phyloP scores from a whole-genome alignment of 1,140 invertebrate species.

The Grapholita molesta region DNA sequence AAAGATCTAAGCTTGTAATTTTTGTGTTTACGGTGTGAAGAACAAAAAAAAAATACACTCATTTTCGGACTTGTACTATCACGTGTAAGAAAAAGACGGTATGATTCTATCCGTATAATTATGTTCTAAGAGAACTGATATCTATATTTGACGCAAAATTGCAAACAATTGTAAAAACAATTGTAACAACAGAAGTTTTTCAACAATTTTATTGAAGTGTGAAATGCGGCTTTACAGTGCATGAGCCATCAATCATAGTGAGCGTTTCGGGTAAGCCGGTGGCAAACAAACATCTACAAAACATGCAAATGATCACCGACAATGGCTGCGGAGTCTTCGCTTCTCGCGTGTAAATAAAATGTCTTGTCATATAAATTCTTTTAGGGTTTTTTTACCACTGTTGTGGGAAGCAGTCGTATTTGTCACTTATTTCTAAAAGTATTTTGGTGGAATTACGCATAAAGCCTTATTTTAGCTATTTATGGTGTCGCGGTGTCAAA shows the following conservation, averaged over 20 bases:
- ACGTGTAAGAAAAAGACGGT: too few species aligned
- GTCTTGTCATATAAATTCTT: background rate
- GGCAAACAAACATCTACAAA: slow-evolving; percentile 44
- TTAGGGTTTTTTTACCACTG: background rate
- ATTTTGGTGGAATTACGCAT: too few species aligned
- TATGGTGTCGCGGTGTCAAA: too few species aligned
- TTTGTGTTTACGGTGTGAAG: too few species aligned
- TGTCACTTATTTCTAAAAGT: too few species aligned
- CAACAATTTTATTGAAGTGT: slow-evolving; percentile 44
- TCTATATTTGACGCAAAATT: background rate
- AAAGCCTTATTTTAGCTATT: too few species aligned
- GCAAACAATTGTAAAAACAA: background rate
- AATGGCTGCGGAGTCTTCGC: background rate
- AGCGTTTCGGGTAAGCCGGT: slow-evolving; percentile 54
- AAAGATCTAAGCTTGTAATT: too few species aligned
- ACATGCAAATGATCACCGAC: slow-evolving; percentile 9
- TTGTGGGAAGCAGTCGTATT: too few species aligned
- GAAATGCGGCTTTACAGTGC: slow-evolving; percentile 40
- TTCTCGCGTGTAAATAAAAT: background rate
- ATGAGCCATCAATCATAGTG: slow-evolving; percentile 56
- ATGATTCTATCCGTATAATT: too few species aligned
- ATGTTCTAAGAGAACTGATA: too few species aligned
- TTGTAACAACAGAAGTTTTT: slow-evolving; percentile 20
- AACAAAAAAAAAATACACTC: too few species aligned
- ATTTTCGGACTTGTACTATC: too few species aligned